Evolutionary conservation across 2,888 invertebrate species (phyloP).

Genomic region (Nezara viridula): DNA sequence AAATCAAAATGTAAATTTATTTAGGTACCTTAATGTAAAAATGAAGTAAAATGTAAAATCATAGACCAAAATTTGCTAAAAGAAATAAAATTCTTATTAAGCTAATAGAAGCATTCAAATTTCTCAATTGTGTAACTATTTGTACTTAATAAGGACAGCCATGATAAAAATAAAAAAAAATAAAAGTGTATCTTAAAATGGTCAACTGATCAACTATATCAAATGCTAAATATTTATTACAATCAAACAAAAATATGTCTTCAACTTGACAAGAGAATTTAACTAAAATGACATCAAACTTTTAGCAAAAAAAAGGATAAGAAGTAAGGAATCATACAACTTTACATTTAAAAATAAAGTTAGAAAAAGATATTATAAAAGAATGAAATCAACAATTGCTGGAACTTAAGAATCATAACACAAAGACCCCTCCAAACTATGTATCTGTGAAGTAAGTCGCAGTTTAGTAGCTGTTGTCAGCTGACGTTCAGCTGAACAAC

Average conservation of each 20-base stretch:
- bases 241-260: background rate
- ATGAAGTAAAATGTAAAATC: background rate
- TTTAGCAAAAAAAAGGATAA: background rate
- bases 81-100: background rate
- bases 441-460: background rate
- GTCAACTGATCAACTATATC: background rate
- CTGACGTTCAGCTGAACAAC: background rate
- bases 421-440: background rate
- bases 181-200: background rate
- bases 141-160: background rate
- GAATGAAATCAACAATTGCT: background rate
- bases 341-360: conserved; percentile 6
- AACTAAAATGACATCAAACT: background rate
- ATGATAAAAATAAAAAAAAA: background rate
- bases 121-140: background rate
- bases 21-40: background rate
- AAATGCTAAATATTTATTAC: background rate
- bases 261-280: background rate
- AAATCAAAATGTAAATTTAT: background rate
- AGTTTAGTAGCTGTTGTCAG: background rate
- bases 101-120: background rate
- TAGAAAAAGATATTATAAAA: background rate
- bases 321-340: background rate
- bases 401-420: conserved; percentile 12
- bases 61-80: background rate